Evolutionary conservation across 2,888 invertebrate genomes (phyloP).

Genomic region (Melitaea athalia): DNA sequence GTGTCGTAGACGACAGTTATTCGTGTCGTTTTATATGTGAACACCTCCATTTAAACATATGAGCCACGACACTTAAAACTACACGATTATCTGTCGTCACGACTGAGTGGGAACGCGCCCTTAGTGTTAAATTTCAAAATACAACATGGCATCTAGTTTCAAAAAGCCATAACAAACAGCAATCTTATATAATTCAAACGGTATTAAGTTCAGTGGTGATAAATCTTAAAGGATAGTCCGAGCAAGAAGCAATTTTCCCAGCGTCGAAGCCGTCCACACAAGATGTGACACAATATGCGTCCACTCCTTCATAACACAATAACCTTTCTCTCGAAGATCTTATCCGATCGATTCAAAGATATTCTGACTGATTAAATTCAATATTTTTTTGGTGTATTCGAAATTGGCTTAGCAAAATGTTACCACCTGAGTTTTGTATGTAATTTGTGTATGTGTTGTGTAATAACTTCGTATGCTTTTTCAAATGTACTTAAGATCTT

Average conservation of each 20-base stretch:
- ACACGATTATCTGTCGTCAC: too few relatives aligned
- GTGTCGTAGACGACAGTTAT: too few relatives aligned
- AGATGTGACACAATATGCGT: constrained; percentile 7
- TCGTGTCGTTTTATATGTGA: too few relatives aligned
- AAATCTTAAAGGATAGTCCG: neutral
- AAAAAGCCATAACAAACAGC: neutral
- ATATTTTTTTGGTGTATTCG: neutral
- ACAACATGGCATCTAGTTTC: neutral
- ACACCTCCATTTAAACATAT: too few relatives aligned
- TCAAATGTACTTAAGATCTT: too few relatives aligned
- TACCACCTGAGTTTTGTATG: too few relatives aligned
- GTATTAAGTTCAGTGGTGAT: neutral
- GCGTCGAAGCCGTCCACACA: neutral
- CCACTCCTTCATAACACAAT: neutral
- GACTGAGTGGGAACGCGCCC: too few relatives aligned
- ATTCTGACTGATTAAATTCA: neutral
- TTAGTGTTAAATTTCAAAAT: too few relatives aligned
- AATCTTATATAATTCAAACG: neutral
- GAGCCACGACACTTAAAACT: too few relatives aligned
- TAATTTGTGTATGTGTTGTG: too few relatives aligned
- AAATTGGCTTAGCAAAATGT: too few relatives aligned
- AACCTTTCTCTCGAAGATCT: neutral
- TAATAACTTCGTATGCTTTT: too few relatives aligned
- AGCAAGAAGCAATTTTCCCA: neutral
- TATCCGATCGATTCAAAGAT: neutral